Evolutionary conservation across 2,797 vertebrate genomes (phyloP).

Genomic region (Danio jaintianensis): DNA sequence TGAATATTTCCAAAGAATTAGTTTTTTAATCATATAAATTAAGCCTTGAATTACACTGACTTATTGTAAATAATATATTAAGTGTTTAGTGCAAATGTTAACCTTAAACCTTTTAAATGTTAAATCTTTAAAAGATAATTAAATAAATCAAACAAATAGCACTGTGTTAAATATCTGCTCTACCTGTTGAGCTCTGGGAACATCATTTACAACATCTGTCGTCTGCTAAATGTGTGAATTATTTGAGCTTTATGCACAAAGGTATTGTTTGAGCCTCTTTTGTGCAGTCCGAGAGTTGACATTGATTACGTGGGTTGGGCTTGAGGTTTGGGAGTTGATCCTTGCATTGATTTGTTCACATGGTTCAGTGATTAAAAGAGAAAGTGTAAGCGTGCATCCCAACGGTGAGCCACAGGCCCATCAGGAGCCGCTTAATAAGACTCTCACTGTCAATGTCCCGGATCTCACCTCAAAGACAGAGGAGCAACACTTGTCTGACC

Average conservation of each 20-base stretch:
- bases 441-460: slow-evolving; percentile 26
- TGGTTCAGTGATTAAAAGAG: slow-evolving; percentile 49
- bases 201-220: background rate
- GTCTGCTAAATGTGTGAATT: background rate
- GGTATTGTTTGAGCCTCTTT: slow-evolving; percentile 24
- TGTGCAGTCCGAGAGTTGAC: slow-evolving; percentile 34
- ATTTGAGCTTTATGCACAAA: background rate
- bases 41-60: too few relatives aligned
- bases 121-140: too few relatives aligned
- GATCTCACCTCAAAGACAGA: slow-evolving; percentile 26
- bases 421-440: slow-evolving; percentile 44
- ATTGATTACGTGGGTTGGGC: slow-evolving; percentile 40
- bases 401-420: background rate
- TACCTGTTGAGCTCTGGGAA: background rate
- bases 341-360: slow-evolving; percentile 37
- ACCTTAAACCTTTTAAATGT: too few relatives aligned
- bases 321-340: slow-evolving; percentile 40
- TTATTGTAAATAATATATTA: too few relatives aligned
- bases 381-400: slow-evolving; percentile 37
- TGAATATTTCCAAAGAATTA: too few relatives aligned
- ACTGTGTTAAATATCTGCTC: background rate
- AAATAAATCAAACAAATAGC: too few relatives aligned
- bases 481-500: slow-evolving; percentile 12
- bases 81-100: too few relatives aligned
- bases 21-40: too few relatives aligned